Conservation (phyloP, 2,888 invertebrate species). For the Lottia scabra region DNA sequence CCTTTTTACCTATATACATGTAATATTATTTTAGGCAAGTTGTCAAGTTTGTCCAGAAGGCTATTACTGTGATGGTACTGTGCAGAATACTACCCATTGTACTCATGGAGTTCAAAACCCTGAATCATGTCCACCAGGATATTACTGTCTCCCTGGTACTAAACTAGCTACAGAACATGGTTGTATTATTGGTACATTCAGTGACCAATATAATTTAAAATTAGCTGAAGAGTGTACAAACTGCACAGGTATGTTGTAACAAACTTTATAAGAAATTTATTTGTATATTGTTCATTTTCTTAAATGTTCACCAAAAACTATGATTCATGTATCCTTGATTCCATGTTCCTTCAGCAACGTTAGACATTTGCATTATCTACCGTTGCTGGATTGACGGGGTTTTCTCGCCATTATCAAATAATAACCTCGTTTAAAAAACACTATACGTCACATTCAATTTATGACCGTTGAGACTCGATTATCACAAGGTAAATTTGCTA, state of each 20-base stretch:
- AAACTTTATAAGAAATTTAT: too few species aligned
- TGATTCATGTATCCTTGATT: too few species aligned
- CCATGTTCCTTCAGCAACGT: too few species aligned
- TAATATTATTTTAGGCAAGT: slow-evolving; percentile 43
- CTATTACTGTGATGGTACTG: slow-evolving; percentile 63
- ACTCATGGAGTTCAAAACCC: slow-evolving; percentile 65
- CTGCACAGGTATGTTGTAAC: slow-evolving; percentile 44
- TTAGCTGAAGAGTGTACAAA: slow-evolving; percentile 49
- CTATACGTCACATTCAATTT: too few species aligned
- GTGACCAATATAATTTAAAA: slow-evolving; percentile 40
- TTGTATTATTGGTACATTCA: slow-evolving; percentile 63
- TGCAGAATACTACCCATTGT: slow-evolving; percentile 61
- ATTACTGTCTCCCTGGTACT: slow-evolving; percentile 61
- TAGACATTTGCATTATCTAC: too few species aligned
- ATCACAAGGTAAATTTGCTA: too few species aligned
- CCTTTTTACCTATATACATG: neutral
- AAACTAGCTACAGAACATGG: slow-evolving; percentile 50
- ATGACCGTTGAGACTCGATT: too few species aligned
- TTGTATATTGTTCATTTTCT: too few species aligned
- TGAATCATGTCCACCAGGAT: slow-evolving; percentile 52
- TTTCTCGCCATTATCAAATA: too few species aligned
- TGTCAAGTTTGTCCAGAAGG: slow-evolving; percentile 61
- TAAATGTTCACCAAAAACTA: too few species aligned
- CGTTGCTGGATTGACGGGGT: too few species aligned
- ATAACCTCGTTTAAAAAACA: too few species aligned